A percentile compares a stretch with the other conserved stretches of the same genome.
phyloP scores from a whole-genome alignment of 2,888 invertebrate species.

The Xestia xanthographa region DNA sequence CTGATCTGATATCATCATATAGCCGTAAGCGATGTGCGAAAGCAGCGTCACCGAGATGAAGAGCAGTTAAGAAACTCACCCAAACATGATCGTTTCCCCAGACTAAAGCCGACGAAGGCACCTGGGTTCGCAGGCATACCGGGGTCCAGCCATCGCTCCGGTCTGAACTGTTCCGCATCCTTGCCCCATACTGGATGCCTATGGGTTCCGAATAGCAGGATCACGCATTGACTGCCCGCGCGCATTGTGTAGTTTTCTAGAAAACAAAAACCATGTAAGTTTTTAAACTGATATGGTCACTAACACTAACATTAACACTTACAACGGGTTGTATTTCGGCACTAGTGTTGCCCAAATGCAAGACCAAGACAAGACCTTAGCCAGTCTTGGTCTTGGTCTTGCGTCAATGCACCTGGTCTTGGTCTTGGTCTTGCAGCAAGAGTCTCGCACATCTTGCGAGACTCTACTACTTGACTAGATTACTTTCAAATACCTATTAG shows the following conservation, averaged over 20 bases:
- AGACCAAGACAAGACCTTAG: no score
- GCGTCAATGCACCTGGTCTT: no score
- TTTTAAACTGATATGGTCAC: not conserved
- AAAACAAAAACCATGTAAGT: not conserved
- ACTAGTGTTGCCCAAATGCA: no score
- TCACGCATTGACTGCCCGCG: constrained; percentile 65
- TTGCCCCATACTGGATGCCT: constrained; percentile 72
- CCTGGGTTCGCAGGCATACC: constrained; percentile 63
- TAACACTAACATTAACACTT: no score
- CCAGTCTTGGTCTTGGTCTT: no score
- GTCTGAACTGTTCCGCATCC: constrained; percentile 69
- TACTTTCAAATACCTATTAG: no score
- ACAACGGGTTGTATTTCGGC: no score
- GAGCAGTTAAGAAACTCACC: constrained; percentile 51
- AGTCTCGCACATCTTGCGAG: no score
- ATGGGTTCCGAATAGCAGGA: constrained; percentile 63
- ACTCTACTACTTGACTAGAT: no score
- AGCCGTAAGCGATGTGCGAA: not conserved
- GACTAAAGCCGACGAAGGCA: constrained; percentile 67
- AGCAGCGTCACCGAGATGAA: not conserved
- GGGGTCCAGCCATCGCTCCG: constrained; percentile 73
- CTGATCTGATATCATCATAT: not conserved
- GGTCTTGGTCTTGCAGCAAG: no score
- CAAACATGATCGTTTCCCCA: constrained; percentile 70
- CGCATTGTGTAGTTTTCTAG: constrained; percentile 70